These are phyloP conservation scores for Arvicanthis niloticus DNA, from an alignment of 2,113 vertebrate genomes.

Conservation along the genomic window DNA sequence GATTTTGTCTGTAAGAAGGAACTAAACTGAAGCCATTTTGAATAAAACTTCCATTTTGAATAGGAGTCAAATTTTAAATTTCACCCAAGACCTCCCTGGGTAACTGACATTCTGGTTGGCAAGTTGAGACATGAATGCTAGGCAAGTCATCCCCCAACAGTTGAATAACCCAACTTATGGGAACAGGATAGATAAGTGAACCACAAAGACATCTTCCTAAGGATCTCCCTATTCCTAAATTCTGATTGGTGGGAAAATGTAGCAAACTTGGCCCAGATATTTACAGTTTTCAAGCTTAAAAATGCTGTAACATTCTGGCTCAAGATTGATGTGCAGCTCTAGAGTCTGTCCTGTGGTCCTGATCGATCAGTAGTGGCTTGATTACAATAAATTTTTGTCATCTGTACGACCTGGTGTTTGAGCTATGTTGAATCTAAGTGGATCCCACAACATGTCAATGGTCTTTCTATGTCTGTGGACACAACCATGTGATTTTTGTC, in stretches of 20 bases:
- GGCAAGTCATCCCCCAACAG: background rate
- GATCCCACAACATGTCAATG: background rate
- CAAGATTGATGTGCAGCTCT: background rate
- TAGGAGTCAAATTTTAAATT: background rate
- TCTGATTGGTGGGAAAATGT: background rate
- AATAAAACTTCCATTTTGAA: background rate
- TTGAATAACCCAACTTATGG: background rate
- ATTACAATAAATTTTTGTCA: background rate
- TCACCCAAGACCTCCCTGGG: background rate
- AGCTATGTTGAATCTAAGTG: background rate
- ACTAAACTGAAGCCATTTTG: background rate
- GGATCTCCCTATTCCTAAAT: background rate
- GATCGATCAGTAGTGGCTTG: background rate
- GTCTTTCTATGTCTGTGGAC: background rate
- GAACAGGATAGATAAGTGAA: background rate
- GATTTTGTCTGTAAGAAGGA: background rate
- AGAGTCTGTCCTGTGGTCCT: background rate
- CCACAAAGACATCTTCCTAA: background rate
- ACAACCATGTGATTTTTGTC: background rate
- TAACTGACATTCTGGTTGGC: background rate
- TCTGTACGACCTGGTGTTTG: background rate
- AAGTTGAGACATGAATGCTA: background rate
- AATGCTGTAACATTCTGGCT: background rate
- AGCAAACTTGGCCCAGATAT: background rate
- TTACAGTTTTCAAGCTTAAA: background rate